phyloP scores from a whole-genome alignment of 2,888 invertebrate genomes.

The Tenthredo mesomela region DNA sequence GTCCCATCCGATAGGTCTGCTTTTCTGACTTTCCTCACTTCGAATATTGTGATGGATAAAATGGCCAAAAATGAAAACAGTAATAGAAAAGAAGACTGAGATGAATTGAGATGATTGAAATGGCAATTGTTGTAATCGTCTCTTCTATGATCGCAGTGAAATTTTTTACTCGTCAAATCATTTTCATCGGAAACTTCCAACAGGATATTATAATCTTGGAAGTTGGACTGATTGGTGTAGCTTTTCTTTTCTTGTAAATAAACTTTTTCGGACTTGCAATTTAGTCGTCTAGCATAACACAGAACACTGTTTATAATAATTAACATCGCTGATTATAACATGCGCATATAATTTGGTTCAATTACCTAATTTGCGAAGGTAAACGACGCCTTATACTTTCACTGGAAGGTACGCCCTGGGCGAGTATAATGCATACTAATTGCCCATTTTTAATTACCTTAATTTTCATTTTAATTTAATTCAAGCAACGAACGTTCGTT shows the following conservation, averaged over 20 bases:
- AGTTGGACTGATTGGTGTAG: neutral
- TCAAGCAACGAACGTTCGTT: neutral
- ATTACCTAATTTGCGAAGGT: slow-evolving; percentile 26
- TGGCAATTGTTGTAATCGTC: neutral
- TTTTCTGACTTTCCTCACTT: neutral
- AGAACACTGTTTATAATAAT: slow-evolving; percentile 24
- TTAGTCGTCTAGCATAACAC: neutral
- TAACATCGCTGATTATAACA: slow-evolving; percentile 20
- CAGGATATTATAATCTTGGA: neutral
- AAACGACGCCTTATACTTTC: slow-evolving; percentile 39
- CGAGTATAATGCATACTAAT: slow-evolving; percentile 29
- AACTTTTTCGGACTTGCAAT: neutral
- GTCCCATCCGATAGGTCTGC: neutral
- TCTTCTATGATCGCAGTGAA: neutral
- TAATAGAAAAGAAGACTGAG: no score
- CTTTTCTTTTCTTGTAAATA: neutral
- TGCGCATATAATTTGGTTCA: slow-evolving; percentile 9
- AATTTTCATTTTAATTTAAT: slow-evolving; percentile 42
- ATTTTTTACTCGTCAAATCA: neutral
- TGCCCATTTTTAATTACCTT: slow-evolving; percentile 37
- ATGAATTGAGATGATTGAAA: neutral
- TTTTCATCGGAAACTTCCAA: neutral
- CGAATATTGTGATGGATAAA: neutral
- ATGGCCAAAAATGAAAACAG: neutral
- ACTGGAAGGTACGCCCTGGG: neutral